These are phyloP conservation scores for Okapia johnstoni DNA, from an alignment of 2,113 vertebrate genomes.

Conservation along the genomic window DNA sequence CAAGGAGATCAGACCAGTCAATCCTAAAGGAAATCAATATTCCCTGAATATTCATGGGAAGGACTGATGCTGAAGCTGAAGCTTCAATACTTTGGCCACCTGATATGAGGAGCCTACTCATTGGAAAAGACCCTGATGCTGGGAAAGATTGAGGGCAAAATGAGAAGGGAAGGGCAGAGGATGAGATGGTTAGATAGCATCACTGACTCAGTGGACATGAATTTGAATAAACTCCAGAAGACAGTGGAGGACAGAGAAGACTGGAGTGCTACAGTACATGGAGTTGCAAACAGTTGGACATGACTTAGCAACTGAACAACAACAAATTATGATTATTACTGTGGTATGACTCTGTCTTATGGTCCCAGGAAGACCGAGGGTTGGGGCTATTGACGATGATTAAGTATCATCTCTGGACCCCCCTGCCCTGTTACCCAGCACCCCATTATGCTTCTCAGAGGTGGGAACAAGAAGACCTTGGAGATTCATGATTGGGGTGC, in stretches of 20 bases:
- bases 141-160: neutral
- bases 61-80: neutral
- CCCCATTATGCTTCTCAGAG: neutral
- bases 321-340: neutral
- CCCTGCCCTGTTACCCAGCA: neutral
- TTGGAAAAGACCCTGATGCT: neutral
- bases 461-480: neutral
- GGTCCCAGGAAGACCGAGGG: neutral
- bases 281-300: neutral
- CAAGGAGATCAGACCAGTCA: neutral
- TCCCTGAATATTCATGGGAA: neutral
- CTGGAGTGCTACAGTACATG: neutral
- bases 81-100: neutral
- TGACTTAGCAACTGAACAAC: neutral
- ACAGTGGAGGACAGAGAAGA: neutral
- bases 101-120: neutral
- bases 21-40: neutral
- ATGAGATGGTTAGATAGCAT: neutral
- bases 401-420: neutral
- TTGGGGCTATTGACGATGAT: rapidly evolving
- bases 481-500: neutral
- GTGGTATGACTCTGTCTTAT: neutral
- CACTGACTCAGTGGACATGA: neutral
- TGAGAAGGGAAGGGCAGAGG: neutral
- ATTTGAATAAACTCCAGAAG: neutral